A percentile compares a stretch with the other conserved stretches of the same genome.
Conservation (phyloP, 2,888 invertebrate genomes). For the Tinea trinotella region DNA sequence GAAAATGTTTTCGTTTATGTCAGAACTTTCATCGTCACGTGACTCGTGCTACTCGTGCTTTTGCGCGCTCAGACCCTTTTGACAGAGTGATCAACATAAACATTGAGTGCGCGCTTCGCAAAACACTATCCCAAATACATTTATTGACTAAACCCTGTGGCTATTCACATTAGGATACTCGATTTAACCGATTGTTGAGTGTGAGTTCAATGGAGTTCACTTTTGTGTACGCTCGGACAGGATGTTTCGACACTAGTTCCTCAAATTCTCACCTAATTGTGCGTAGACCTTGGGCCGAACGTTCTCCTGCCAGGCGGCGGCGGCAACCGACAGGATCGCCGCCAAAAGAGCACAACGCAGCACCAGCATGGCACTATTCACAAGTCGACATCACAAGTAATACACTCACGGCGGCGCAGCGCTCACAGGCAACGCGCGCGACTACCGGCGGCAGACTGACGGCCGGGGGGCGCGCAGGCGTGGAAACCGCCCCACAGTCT, state of each 20-base stretch:
- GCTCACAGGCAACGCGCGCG: constrained; percentile 55
- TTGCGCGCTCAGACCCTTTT: neutral
- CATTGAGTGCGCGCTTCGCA: constrained; percentile 31
- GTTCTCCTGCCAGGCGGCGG: constrained; percentile 90
- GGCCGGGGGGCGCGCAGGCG: constrained; percentile 63
- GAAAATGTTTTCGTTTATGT: neutral
- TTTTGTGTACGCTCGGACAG: constrained; percentile 25
- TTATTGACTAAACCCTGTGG: constrained; percentile 3
- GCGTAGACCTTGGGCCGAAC: constrained; percentile 94
- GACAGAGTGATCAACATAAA: constrained; percentile 55
- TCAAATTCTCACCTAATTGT: constrained; percentile 84
- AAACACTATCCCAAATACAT: neutral
- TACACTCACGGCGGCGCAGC: constrained; percentile 46
- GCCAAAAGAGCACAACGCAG: constrained; percentile 58
- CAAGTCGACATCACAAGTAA: constrained; percentile 62
- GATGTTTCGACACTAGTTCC: neutral
- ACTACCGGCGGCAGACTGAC: constrained; percentile 70
- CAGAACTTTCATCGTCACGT: neutral
- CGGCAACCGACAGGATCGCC: constrained; percentile 69
- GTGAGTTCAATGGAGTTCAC: constrained; percentile 36
- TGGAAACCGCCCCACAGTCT: constrained; percentile 65
- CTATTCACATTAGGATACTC: constrained; percentile 25
- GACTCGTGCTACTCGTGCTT: neutral
- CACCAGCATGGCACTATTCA: constrained; percentile 70
- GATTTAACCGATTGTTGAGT: constrained; percentile 48